Conservation (phyloP, 2,113 vertebrate genomes). For the Sceloporus tristichus region DNA sequence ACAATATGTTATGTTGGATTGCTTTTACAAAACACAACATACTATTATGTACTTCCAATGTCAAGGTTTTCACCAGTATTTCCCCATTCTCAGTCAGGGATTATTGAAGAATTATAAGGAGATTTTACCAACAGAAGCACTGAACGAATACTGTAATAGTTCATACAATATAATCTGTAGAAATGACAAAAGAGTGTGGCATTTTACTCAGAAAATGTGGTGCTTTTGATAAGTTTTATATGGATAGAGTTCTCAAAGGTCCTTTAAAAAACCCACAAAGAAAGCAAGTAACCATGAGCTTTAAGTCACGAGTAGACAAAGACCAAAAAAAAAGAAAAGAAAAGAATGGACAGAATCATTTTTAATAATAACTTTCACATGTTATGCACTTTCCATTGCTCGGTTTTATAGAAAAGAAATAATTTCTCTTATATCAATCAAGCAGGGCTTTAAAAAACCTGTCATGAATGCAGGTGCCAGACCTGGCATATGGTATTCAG, state of each 20-base stretch:
- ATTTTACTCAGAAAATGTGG: not conserved
- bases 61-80: not conserved
- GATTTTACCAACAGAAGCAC: not conserved
- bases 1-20: not conserved
- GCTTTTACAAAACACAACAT: not conserved
- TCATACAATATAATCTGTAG: not conserved
- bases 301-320: accelerated
- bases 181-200: not conserved
- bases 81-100: not conserved
- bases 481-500: not conserved
- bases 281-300: not conserved
- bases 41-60: not conserved
- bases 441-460: not conserved
- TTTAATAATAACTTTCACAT: not conserved
- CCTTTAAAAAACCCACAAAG: not conserved
- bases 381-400: not conserved
- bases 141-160: too few relatives aligned
- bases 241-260: not conserved
- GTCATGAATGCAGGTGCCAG: not conserved
- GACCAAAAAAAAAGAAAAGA: accelerated
- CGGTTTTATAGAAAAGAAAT: not conserved
- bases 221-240: not conserved
- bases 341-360: accelerated
- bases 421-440: not conserved
- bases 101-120: not conserved